phyloP scores from a whole-genome alignment of 2,888 invertebrate species.

The Smittia sp. region DNA sequence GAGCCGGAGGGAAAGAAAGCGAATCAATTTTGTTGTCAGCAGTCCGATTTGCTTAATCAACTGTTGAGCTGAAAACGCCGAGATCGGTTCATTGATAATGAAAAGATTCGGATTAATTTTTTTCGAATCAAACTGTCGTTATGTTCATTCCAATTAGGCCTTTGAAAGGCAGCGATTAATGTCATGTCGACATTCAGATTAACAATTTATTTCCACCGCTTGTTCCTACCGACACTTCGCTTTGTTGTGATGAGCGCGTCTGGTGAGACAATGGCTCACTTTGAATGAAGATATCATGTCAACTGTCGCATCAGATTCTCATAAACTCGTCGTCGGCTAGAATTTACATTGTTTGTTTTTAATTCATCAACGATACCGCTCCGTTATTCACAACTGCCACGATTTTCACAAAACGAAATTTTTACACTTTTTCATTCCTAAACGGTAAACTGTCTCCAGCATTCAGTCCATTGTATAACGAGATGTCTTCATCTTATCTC shows the following conservation, averaged over 20 bases:
- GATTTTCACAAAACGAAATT: neutral
- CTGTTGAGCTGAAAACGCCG: conserved; percentile 6
- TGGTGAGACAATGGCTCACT: conserved; percentile 1
- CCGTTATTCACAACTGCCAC: neutral
- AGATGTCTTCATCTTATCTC: conserved; percentile 20
- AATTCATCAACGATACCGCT: neutral
- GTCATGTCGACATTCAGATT: conserved; percentile 7
- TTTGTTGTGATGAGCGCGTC: neutral
- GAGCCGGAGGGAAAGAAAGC: neutral
- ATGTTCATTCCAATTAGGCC: conserved; percentile 24
- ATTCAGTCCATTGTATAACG: neutral
- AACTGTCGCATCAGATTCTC: neutral
- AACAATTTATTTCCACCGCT: neutral
- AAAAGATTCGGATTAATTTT: conserved; percentile 32
- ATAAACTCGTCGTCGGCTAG: neutral
- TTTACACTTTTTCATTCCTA: conserved; percentile 33
- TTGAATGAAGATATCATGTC: neutral
- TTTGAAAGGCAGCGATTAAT: conserved; percentile 20
- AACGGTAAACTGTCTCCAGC: conserved; percentile 13
- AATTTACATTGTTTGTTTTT: neutral
- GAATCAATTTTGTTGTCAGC: conserved; percentile 30
- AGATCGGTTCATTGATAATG: conserved; percentile 11
- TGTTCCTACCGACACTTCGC: neutral
- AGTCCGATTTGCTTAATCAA: conserved; percentile 28
- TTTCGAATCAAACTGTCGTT: neutral